phyloP scores from a whole-genome alignment of 2,888 invertebrate genomes.

The Athalia rosae region DNA sequence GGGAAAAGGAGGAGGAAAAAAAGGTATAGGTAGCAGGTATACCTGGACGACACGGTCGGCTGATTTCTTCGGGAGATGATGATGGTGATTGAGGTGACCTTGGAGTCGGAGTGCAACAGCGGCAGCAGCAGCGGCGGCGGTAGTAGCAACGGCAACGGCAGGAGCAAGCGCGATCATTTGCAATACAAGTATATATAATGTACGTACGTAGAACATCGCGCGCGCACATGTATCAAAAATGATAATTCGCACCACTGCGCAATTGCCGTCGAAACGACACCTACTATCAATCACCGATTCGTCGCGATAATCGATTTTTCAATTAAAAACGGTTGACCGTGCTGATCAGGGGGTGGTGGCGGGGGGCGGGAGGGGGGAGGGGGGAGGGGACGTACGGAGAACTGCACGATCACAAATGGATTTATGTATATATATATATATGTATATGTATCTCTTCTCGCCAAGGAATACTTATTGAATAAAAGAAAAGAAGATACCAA shows the following conservation, averaged over 20 bases:
- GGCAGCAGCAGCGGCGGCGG: background rate
- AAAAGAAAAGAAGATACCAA: too few relatives aligned
- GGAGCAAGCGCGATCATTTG: background rate
- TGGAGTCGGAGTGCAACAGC: background rate
- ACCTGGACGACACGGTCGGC: conserved; percentile 22
- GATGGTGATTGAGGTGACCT: conserved; percentile 54
- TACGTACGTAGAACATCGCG: too few relatives aligned
- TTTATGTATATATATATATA: too few relatives aligned
- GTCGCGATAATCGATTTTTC: too few relatives aligned
- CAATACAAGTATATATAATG: background rate
- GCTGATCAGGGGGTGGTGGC: too few relatives aligned
- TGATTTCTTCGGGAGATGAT: conserved; percentile 58
- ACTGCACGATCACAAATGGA: too few relatives aligned
- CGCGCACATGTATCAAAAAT: too few relatives aligned
- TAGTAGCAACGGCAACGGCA: background rate
- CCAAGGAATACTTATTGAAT: too few relatives aligned
- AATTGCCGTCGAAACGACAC: conserved; percentile 52
- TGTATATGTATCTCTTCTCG: too few relatives aligned
- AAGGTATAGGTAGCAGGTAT: conserved; percentile 16
- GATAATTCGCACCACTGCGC: conserved; percentile 56
- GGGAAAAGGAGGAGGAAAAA: background rate
- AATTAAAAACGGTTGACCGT: too few relatives aligned
- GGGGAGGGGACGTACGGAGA: too few relatives aligned
- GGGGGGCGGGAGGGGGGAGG: too few relatives aligned
- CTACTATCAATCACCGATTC: conserved; percentile 47